A percentile compares a stretch with the other conserved stretches of the same genome.
phyloP scores from a whole-genome alignment of 35 echinoderm and acorn worm species.

The Ophioderma brevispina region DNA sequence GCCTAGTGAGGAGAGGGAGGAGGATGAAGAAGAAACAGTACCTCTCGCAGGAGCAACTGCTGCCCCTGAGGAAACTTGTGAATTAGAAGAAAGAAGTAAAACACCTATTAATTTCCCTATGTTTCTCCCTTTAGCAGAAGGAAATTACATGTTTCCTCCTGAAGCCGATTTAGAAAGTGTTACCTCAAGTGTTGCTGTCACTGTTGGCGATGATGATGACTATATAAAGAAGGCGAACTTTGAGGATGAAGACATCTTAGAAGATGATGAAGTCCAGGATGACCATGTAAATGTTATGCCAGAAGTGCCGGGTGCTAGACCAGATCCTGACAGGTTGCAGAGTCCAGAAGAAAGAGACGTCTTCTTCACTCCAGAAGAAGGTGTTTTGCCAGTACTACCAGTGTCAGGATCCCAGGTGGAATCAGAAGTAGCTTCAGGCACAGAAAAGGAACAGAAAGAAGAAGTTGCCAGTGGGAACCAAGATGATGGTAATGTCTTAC shows the following conservation, averaged over 20 bases:
- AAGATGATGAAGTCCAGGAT: constrained; percentile 18
- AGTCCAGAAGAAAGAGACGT: neutral
- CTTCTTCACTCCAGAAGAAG: neutral
- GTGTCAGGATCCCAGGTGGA: neutral
- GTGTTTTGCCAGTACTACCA: neutral
- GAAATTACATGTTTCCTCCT: neutral
- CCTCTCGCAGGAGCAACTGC: neutral
- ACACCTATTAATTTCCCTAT: neutral
- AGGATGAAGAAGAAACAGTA: too few relatives aligned
- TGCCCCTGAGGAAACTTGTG: neutral
- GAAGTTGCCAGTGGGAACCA: neutral
- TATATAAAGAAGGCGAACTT: neutral
- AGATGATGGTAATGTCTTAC: too few relatives aligned
- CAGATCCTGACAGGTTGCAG: neutral
- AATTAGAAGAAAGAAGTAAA: neutral
- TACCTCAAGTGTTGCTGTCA: neutral
- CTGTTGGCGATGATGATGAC: neutral
- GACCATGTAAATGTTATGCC: neutral
- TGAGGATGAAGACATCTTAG: too few relatives aligned
- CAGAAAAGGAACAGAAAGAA: neutral
- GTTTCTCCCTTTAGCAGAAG: neutral
- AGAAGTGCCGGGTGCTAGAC: neutral
- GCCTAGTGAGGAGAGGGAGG: neutral
- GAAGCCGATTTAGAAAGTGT: neutral
- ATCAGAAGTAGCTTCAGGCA: neutral